Percentiles rank a stretch among this genome's conserved stretches.
Evolutionary conservation across 2,797 vertebrate genomes (phyloP).

Genomic region (Erithacus rubecula): DNA sequence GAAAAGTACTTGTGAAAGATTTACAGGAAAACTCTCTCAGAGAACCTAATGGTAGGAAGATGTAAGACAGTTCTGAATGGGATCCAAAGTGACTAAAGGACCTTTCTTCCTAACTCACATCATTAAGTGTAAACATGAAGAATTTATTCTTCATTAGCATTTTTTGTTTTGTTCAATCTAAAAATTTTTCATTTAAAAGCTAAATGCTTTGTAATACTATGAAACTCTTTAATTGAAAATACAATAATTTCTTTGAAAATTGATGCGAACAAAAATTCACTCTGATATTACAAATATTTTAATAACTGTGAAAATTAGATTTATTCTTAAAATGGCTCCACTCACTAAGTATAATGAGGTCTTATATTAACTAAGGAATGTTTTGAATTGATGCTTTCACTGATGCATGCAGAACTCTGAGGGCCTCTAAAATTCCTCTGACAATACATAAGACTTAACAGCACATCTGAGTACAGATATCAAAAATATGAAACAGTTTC

Average conservation of each 20-base stretch:
- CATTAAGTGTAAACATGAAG: not conserved
- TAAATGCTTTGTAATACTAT: not conserved
- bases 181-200: not conserved
- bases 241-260: conserved; percentile 28
- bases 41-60: not conserved
- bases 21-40: not conserved
- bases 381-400: not conserved
- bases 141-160: not conserved
- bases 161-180: not conserved
- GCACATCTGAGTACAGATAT: not conserved
- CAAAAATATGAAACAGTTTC: not conserved
- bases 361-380: not conserved
- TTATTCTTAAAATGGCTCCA: not conserved
- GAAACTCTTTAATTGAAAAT: not conserved
- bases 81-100: not conserved
- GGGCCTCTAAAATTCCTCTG: not conserved
- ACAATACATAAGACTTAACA: not conserved
- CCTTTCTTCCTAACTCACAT: not conserved
- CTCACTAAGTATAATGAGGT: not conserved
- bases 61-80: not conserved
- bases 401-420: not conserved
- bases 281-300: conserved; percentile 1
- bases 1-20: not conserved
- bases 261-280: conserved; percentile 14
- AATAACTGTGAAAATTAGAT: not conserved